Evolutionary conservation across 2,797 vertebrate genomes (phyloP).

Genomic region (Discoglossus pictus): DNA sequence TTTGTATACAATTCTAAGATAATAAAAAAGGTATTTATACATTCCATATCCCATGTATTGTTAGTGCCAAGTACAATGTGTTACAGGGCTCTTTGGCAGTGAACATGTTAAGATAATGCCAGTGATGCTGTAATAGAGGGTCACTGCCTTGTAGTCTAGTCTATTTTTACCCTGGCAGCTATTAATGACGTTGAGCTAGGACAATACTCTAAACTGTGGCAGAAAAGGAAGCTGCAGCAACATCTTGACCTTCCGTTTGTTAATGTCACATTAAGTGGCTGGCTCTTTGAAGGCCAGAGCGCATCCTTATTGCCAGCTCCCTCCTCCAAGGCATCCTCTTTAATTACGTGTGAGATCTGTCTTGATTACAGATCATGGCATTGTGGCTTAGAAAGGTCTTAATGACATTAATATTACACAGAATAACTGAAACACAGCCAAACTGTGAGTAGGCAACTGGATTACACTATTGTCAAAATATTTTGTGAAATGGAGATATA

Average conservation of each 20-base stretch:
- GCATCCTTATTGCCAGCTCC: constrained; percentile 1
- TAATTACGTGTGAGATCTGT: constrained; percentile 20
- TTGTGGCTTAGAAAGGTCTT: constrained; percentile 4
- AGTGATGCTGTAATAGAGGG: constrained; percentile 18
- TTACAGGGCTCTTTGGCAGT: not conserved
- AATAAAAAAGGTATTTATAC: too few species aligned
- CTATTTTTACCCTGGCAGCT: constrained; percentile 24
- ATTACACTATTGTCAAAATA: too few species aligned
- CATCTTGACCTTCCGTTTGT: constrained; percentile 33
- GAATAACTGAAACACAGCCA: not conserved
- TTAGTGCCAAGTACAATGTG: too few species aligned
- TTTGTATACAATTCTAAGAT: too few species aligned
- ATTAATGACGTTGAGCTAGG: constrained; percentile 31
- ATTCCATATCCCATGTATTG: too few species aligned
- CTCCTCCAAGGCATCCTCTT: constrained; percentile 12
- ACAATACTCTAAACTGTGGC: constrained; percentile 6
- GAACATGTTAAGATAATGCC: not conserved
- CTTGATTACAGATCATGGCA: constrained; percentile 20
- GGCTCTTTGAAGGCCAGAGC: constrained; percentile 5
- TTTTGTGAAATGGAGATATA: too few species aligned
- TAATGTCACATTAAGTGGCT: constrained; percentile 34
- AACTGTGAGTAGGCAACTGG: too few species aligned
- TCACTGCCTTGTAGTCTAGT: not conserved
- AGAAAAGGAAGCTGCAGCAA: constrained; percentile 16
- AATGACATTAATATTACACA: constrained; percentile 15